Conservation (phyloP, 2,113 vertebrate species). For the Rissa tridactyla region DNA sequence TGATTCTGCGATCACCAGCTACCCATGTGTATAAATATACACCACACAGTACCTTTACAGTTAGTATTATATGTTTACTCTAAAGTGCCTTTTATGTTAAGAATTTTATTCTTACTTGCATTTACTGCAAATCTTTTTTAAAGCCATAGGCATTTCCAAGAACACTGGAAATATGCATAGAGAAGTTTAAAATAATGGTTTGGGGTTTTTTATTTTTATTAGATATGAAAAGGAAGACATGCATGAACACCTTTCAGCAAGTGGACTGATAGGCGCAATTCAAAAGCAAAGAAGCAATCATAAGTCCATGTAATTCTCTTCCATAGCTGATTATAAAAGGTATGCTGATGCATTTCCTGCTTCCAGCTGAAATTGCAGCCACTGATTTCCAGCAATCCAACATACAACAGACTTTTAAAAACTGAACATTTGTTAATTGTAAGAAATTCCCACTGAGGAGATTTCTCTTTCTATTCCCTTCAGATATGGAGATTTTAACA, state of each 20-base stretch:
- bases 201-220: background rate
- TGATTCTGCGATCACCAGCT: background rate
- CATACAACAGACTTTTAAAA: background rate
- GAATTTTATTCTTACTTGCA: background rate
- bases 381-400: background rate
- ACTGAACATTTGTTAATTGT: background rate
- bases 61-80: background rate
- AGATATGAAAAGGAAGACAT: background rate
- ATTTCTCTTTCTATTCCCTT: background rate
- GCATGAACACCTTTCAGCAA: background rate
- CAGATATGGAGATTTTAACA: background rate
- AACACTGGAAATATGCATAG: background rate
- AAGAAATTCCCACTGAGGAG: background rate
- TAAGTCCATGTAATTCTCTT: background rate
- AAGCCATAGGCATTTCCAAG: background rate
- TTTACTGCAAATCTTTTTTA: background rate
- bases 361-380: background rate
- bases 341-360: background rate
- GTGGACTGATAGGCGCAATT: too few relatives aligned
- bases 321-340: background rate
- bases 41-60: background rate
- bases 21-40: background rate
- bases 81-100: background rate
- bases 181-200: background rate
- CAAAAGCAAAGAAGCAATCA: background rate